Conservation (phyloP, 2,113 vertebrate species). For the Dendrocopos noguchii region DNA sequence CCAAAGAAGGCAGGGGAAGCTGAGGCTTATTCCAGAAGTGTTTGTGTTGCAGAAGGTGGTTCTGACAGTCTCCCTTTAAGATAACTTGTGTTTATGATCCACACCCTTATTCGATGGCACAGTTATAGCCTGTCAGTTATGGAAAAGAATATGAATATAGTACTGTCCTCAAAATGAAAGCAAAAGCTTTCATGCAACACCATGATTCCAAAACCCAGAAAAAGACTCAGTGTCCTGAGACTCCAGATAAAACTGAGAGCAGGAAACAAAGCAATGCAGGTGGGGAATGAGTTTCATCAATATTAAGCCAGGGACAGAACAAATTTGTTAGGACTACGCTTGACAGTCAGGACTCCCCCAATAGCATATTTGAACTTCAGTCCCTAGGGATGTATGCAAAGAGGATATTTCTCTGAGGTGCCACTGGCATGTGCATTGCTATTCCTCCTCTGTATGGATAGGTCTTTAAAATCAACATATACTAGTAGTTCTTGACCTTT, state of each 20-base stretch:
- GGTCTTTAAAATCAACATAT: background rate
- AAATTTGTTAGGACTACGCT: background rate
- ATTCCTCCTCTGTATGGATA: background rate
- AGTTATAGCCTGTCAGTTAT: background rate
- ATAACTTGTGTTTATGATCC: background rate
- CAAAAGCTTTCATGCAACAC: background rate
- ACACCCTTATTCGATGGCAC: background rate
- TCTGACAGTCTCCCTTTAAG: background rate
- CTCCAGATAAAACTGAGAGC: background rate
- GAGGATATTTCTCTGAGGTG: background rate
- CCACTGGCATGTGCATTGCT: background rate
- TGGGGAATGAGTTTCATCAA: background rate
- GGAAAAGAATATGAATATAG: background rate
- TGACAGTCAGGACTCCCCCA: background rate
- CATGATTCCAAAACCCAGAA: background rate
- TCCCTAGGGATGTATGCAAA: background rate
- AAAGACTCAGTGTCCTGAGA: background rate
- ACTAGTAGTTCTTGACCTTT: background rate
- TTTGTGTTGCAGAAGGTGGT: background rate
- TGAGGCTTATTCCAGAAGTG: background rate
- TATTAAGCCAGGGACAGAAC: background rate
- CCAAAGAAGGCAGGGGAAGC: background rate
- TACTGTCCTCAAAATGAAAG: background rate
- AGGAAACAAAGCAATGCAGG: background rate
- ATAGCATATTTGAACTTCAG: rapidly evolving